Percentiles rank a stretch among this genome's conserved stretches.
phyloP scores from a whole-genome alignment of 2,797 vertebrate species.

The Kryptopterus vitreolus region DNA sequence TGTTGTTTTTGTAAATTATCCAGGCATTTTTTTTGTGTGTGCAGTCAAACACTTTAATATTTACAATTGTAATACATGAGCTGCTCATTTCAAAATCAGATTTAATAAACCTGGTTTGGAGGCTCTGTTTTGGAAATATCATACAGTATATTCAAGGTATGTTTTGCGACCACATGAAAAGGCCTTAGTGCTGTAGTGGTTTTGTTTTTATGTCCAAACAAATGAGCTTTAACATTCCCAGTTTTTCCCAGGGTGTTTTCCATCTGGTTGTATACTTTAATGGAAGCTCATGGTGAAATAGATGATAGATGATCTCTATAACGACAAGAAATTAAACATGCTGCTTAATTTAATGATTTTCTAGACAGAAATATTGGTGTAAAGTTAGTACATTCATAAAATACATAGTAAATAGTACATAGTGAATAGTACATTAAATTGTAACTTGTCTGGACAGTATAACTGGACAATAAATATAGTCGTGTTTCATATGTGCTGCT shows the following conservation, averaged over 20 bases:
- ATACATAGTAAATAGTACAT: no score
- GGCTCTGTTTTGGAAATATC: background rate
- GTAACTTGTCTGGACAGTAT: background rate
- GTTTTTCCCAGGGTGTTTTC: background rate
- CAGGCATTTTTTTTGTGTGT: background rate
- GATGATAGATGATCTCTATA: background rate
- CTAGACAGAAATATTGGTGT: background rate
- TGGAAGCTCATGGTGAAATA: background rate
- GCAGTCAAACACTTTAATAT: background rate
- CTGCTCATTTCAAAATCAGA: background rate
- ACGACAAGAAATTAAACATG: background rate
- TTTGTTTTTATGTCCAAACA: background rate
- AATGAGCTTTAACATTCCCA: background rate
- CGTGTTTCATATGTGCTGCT: background rate
- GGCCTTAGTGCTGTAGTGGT: background rate
- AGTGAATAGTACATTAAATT: no score
- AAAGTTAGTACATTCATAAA: no score
- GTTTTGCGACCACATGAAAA: background rate
- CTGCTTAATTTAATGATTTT: background rate
- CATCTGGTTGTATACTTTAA: background rate
- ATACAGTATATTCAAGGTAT: no score
- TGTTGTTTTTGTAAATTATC: background rate
- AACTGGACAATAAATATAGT: no score
- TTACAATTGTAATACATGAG: background rate
- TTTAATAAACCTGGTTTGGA: no score